Evolutionary conservation across 1,140 invertebrate genomes (phyloP).

Genomic region (Fopius arisanus): DNA sequence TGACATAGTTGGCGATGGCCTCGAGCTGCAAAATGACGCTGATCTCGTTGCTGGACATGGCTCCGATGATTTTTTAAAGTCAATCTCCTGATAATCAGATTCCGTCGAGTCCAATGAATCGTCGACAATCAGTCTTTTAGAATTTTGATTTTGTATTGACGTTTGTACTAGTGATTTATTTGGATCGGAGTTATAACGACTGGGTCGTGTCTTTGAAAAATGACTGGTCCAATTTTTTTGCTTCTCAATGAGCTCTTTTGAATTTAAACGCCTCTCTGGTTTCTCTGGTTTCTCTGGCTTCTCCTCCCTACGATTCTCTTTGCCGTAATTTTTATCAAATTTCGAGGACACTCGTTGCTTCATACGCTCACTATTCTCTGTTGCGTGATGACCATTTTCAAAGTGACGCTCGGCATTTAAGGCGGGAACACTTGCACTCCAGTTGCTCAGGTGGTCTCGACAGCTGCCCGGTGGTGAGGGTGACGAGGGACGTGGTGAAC

Average conservation of each 20-base stretch:
- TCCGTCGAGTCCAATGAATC: conserved; percentile 26
- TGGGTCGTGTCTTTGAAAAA: conserved; percentile 78
- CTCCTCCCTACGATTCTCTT: conserved; percentile 67
- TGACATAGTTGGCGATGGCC: conserved; percentile 46
- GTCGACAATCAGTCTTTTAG: conserved; percentile 37
- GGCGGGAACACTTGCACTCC: conserved; percentile 60
- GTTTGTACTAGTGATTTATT: conserved; percentile 64
- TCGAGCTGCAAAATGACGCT: conserved; percentile 54
- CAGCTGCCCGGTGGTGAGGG: conserved; percentile 60
- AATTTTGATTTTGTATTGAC: conserved; percentile 51
- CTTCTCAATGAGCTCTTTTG: conserved; percentile 86
- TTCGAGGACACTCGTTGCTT: conserved; percentile 40
- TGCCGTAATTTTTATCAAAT: conserved; percentile 51
- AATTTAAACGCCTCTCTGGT: conserved; percentile 82
- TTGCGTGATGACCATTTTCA: conserved; percentile 53
- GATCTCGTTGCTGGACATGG: conserved; percentile 49
- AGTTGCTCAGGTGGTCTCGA: conserved; percentile 53
- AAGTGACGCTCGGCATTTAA: conserved; percentile 61
- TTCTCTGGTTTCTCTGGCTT: conserved; percentile 74
- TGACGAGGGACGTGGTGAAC: conserved; percentile 56
- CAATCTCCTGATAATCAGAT: conserved; percentile 41
- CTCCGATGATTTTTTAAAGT: conserved; percentile 35
- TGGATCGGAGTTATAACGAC: conserved; percentile 71
- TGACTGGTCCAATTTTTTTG: conserved; percentile 91
- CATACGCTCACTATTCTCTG: conserved; percentile 41